Conservation (phyloP, 2,797 vertebrate species). For the Mormyrus hasselquistii region DNA sequence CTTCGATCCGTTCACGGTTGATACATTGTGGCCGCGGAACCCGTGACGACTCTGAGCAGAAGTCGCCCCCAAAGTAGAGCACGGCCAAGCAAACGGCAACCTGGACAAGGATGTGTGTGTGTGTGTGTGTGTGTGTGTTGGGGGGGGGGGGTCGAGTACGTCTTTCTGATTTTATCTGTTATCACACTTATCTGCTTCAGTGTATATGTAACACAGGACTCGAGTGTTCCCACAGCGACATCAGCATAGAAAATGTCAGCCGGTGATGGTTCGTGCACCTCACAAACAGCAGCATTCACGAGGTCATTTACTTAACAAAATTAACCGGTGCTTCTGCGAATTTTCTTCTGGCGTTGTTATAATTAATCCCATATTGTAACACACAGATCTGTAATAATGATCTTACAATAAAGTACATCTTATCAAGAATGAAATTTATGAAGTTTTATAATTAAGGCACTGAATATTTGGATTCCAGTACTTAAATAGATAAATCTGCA, state of each 20-base stretch:
- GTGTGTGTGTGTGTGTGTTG: not conserved
- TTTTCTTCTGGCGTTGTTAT: slow-evolving; percentile 1
- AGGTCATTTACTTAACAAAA: not conserved
- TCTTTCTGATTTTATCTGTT: not conserved
- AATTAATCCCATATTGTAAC: not conserved
- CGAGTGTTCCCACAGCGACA: not conserved
- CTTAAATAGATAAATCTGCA: not conserved
- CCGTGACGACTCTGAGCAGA: slow-evolving; percentile 29
- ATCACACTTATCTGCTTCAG: not conserved
- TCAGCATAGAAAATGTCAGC: not conserved
- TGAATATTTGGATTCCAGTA: not conserved
- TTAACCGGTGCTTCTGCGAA: not conserved
- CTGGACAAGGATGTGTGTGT: not conserved
- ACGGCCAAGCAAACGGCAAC: not conserved
- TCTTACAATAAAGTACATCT: not conserved
- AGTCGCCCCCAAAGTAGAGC: not conserved
- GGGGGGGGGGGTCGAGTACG: not conserved
- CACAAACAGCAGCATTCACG: not conserved
- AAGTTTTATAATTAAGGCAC: slow-evolving; percentile 2
- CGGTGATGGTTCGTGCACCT: not conserved
- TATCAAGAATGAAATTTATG: not conserved
- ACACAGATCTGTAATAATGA: not conserved
- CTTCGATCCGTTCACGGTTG: slow-evolving; percentile 40
- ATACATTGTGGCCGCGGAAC: slow-evolving; percentile 36
- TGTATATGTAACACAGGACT: not conserved